phyloP scores from a whole-genome alignment of 2,797 vertebrate species.

The Acropternis orthonyx region DNA sequence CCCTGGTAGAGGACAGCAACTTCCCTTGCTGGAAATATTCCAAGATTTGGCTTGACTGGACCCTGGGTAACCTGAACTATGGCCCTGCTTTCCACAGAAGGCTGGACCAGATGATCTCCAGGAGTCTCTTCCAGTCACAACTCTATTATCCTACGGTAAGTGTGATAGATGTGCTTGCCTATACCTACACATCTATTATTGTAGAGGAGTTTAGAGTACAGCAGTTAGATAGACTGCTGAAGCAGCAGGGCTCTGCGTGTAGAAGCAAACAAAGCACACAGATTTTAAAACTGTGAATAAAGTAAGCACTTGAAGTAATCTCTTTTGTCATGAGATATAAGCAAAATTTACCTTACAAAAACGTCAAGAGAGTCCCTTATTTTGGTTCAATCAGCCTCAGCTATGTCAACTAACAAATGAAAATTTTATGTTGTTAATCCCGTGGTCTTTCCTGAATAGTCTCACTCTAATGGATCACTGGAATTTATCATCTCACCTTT shows the following conservation, averaged over 20 bases:
- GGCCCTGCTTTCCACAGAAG: not conserved
- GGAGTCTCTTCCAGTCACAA: not conserved
- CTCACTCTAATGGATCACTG: not conserved
- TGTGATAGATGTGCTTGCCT: not conserved
- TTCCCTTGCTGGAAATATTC: not conserved
- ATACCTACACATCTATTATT: not conserved
- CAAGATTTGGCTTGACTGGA: not conserved
- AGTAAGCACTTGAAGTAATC: not conserved
- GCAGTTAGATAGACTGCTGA: not conserved
- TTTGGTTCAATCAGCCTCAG: not conserved
- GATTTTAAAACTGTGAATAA: not conserved
- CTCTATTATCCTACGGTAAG: not conserved
- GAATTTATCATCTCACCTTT: not conserved
- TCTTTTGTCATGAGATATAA: not conserved
- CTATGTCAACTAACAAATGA: not conserved
- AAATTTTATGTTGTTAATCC: not conserved
- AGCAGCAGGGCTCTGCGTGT: not conserved
- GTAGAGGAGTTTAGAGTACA: not conserved
- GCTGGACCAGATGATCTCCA: not conserved
- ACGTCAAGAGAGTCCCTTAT: not conserved
- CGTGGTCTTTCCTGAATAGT: not conserved
- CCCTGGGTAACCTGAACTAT: not conserved
- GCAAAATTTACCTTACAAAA: not conserved
- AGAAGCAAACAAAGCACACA: not conserved
- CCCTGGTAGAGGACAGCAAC: not conserved